Conservation (phyloP, 2,888 invertebrate genomes). For the Drosophila recens region DNA sequence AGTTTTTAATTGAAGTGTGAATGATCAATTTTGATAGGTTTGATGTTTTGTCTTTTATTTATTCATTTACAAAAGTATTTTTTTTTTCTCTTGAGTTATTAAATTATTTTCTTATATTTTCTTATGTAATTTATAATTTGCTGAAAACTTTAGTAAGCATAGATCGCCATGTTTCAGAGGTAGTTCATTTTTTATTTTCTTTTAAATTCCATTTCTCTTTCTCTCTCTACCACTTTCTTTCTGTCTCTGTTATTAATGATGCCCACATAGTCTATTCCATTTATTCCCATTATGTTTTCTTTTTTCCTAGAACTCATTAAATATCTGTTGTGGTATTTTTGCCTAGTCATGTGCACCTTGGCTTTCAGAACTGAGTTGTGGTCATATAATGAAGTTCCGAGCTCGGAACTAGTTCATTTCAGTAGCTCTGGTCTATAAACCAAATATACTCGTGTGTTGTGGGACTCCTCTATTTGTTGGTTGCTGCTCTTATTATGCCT, state of each 20-base stretch:
- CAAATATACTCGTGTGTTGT: slow-evolving; percentile 10
- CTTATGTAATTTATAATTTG: no score
- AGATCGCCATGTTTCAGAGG: no score
- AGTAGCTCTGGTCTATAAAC: slow-evolving; percentile 25
- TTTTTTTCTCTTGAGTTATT: no score
- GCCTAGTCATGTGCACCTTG: background rate
- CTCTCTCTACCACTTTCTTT: background rate
- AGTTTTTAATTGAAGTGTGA: no score
- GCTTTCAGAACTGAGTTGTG: slow-evolving; percentile 3
- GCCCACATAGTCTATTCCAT: background rate
- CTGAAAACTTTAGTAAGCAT: no score
- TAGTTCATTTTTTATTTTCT: no score
- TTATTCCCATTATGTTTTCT: background rate
- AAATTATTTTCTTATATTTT: no score
- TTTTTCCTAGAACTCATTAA: background rate
- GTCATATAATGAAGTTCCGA: slow-evolving; percentile 13
- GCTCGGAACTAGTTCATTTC: slow-evolving; percentile 15
- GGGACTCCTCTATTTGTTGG: no score
- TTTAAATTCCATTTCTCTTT: background rate
- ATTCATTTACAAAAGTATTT: no score
- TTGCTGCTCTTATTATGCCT: slow-evolving; percentile 13
- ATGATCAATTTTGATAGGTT: no score
- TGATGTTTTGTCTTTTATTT: no score
- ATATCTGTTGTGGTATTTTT: slow-evolving; percentile 10
- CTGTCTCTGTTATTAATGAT: background rate